A percentile compares a stretch with the other conserved stretches of the same genome.
These are phyloP conservation scores for Holacanthus passer DNA, from an alignment of 2,113 vertebrate species.

Conservation along the genomic window DNA sequence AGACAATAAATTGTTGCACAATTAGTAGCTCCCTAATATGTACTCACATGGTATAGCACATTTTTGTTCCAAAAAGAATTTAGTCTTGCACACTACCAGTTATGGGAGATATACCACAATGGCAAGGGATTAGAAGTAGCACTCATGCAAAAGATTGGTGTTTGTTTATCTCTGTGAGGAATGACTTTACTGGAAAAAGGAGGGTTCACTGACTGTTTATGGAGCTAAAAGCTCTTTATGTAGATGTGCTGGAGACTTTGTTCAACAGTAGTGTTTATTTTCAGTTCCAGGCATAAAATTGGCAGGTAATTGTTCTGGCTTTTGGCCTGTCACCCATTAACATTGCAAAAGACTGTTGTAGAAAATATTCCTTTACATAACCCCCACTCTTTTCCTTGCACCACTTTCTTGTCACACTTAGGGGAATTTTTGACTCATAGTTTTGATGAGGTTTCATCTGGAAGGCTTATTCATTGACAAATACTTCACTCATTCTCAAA, in stretches of 20 bases:
- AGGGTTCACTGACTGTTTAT: constrained; percentile 71
- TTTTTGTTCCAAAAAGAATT: constrained; percentile 25
- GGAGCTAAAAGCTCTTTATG: constrained; percentile 72
- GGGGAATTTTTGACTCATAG: constrained; percentile 37
- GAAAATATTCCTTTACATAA: constrained; percentile 55
- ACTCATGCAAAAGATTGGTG: constrained; percentile 63
- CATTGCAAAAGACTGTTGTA: constrained; percentile 52
- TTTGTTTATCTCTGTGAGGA: constrained; percentile 75
- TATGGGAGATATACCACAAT: constrained; percentile 45
- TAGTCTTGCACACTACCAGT: background rate
- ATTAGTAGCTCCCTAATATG: background rate
- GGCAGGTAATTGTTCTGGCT: constrained; percentile 62
- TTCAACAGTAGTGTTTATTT: constrained; percentile 78
- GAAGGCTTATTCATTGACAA: constrained; percentile 32
- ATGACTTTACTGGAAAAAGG: constrained; percentile 72
- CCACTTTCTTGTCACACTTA: constrained; percentile 21
- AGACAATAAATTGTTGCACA: background rate
- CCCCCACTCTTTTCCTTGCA: background rate
- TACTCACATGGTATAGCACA: background rate
- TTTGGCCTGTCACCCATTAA: constrained; percentile 63
- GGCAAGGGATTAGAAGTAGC: constrained; percentile 57
- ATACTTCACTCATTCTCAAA: constrained; percentile 9
- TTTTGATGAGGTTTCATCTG: constrained; percentile 47
- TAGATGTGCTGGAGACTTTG: constrained; percentile 61
- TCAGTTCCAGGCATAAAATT: constrained; percentile 70